Evolutionary conservation across 2,888 invertebrate genomes (phyloP).

Genomic region (Frankliniella fusca): DNA sequence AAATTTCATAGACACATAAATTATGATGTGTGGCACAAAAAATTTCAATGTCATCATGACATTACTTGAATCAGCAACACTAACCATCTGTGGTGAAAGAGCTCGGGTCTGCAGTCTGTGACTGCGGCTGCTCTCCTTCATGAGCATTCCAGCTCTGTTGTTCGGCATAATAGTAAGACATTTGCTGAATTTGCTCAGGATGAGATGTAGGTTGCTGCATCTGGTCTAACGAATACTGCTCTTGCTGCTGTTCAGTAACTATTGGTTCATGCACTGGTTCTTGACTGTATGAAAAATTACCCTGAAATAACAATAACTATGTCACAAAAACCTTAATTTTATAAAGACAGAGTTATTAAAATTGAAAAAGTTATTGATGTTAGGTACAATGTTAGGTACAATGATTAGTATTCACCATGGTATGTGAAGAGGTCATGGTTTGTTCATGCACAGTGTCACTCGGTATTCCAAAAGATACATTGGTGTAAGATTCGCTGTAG

Average conservation of each 20-base stretch:
- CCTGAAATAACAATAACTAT: neutral
- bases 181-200: conserved; percentile 34
- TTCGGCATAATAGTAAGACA: conserved; percentile 34
- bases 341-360: neutral
- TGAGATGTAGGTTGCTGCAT: conserved; percentile 35
- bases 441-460: conserved; percentile 43
- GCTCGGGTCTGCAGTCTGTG: conserved; percentile 26
- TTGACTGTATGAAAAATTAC: neutral
- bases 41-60: neutral
- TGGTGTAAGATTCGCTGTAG: neutral
- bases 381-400: neutral
- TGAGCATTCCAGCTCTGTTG: conserved; percentile 39
- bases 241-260: conserved; percentile 27
- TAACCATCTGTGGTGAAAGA: conserved; percentile 12
- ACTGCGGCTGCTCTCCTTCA: conserved; percentile 34
- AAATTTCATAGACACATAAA: too few relatives aligned
- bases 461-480: neutral
- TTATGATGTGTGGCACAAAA: too few relatives aligned
- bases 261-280: conserved; percentile 31
- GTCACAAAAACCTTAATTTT: neutral
- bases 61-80: neutral
- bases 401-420: conserved; percentile 44
- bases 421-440: conserved; percentile 59
- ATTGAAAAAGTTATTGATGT: neutral
- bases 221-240: conserved; percentile 4